Conservation (phyloP, 2,113 vertebrate species). For the Platysternon megacephalum region DNA sequence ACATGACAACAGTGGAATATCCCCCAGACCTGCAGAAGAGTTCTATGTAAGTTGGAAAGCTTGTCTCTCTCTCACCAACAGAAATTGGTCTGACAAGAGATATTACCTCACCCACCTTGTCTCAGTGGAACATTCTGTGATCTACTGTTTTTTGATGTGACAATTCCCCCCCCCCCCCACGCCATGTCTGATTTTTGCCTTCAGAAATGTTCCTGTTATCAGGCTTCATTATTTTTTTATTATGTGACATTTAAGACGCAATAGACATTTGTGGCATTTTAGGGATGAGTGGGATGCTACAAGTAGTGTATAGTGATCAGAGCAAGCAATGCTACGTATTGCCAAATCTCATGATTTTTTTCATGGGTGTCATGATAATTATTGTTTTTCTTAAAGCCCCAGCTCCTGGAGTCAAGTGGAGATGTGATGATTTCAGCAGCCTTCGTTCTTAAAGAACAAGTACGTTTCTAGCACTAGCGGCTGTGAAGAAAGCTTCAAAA, state of each 20-base stretch:
- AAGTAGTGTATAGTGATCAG: neutral
- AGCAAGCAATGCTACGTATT: neutral
- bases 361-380: neutral
- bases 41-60: no score
- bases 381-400: neutral
- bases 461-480: no score
- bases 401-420: no score
- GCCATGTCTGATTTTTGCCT: neutral
- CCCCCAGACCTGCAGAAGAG: no score
- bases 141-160: neutral
- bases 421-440: no score
- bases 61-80: no score
- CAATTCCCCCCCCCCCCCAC: neutral
- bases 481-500: no score
- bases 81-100: no score
- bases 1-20: no score
- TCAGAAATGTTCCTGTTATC: neutral
- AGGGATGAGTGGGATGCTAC: neutral
- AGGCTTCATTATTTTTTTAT: neutral
- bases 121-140: neutral
- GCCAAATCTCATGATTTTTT: neutral
- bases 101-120: no score
- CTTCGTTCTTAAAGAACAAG: no score
- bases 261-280: neutral
- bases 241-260: constrained; percentile 26